Conservation (phyloP, 2,113 vertebrate genomes). For the Cyanoramphus novaezelandiae region DNA sequence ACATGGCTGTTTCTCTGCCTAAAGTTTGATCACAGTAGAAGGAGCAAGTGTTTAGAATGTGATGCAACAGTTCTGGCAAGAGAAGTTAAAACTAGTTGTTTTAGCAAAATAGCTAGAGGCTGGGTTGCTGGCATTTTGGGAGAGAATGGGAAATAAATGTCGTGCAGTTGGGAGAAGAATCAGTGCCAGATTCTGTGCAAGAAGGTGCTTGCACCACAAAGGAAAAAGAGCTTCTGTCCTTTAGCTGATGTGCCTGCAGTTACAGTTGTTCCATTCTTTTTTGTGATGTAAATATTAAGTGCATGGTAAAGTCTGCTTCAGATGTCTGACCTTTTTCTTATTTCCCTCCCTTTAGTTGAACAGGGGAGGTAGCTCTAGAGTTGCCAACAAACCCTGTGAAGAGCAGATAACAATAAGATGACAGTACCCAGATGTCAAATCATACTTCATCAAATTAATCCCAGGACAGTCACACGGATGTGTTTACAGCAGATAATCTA, state of each 20-base stretch:
- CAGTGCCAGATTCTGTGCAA: background rate
- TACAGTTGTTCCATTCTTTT: background rate
- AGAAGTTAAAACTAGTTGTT: background rate
- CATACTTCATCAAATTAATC: constrained; percentile 42
- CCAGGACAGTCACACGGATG: constrained; percentile 42
- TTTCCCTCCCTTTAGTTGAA: background rate
- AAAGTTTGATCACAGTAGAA: background rate
- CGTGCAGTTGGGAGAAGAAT: background rate
- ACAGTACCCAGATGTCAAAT: constrained; percentile 43
- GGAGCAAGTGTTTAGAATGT: background rate
- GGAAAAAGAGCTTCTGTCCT: background rate
- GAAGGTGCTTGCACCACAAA: background rate
- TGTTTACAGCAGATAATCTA: constrained; percentile 48
- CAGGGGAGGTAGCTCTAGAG: background rate
- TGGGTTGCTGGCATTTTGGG: background rate
- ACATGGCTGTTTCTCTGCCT: background rate
- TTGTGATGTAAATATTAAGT: background rate
- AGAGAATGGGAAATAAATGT: background rate
- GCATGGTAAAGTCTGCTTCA: background rate
- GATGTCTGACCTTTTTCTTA: background rate
- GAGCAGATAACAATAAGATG: constrained; percentile 47
- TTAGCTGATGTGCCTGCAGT: background rate
- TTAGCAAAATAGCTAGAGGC: background rate
- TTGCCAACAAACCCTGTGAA: constrained; percentile 32
- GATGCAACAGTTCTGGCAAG: background rate